These are phyloP conservation scores for Ecdyonurus torrentis DNA, from an alignment of 2,888 invertebrate species.

Conservation along the genomic window DNA sequence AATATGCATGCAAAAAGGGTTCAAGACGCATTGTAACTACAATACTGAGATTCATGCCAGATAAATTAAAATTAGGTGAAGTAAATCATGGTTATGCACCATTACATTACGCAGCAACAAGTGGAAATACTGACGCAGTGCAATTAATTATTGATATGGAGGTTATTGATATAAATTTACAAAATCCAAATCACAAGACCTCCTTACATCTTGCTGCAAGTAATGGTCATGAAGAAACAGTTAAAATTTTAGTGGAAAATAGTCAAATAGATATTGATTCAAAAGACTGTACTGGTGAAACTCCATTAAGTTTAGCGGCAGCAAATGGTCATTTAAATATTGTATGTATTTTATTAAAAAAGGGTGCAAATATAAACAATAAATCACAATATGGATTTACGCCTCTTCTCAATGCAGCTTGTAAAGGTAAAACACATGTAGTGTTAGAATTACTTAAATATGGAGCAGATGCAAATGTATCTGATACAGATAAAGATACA, in stretches of 20 bases:
- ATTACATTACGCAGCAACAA: background rate
- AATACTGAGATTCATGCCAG: background rate
- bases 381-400: background rate
- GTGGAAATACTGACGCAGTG: background rate
- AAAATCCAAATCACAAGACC: background rate
- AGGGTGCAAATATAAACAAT: background rate
- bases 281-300: background rate
- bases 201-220: background rate
- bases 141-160: background rate
- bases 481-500: background rate
- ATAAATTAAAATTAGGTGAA: background rate
- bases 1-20: background rate
- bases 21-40: background rate
- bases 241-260: background rate
- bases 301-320: background rate
- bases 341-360: background rate
- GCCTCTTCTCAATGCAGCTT: background rate
- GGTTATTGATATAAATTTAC: background rate
- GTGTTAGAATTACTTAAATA: background rate
- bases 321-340: background rate
- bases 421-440: background rate
- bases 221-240: background rate
- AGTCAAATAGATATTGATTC: background rate
- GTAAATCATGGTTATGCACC: background rate
- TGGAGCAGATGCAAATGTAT: background rate